Conservation (phyloP, 2,888 invertebrate species). For the Labia minor region DNA sequence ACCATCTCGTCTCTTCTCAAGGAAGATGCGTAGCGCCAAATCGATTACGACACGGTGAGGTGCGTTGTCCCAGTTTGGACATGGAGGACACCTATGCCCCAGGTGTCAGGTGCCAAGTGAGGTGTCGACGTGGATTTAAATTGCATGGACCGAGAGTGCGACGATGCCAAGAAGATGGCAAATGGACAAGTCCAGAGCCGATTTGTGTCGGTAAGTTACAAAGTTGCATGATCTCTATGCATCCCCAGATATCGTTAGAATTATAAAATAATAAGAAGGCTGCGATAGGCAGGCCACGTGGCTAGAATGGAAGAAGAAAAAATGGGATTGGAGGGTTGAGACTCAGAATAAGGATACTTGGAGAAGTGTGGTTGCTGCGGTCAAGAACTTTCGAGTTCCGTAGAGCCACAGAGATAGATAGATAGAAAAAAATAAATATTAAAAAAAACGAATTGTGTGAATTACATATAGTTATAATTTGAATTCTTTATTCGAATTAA, state of each 20-base stretch:
- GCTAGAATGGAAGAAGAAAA: too few species aligned
- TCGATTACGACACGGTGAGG: constrained; percentile 27
- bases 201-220: constrained; percentile 43
- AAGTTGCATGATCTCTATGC: too few species aligned
- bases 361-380: too few species aligned
- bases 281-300: too few species aligned
- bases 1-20: background rate
- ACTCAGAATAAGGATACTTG: too few species aligned
- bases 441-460: constrained; percentile 3
- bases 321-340: too few species aligned
- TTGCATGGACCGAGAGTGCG: constrained; percentile 42
- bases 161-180: constrained; percentile 41
- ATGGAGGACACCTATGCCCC: constrained; percentile 29
- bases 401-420: too few species aligned
- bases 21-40: constrained; percentile 15
- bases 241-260: too few species aligned
- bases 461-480: constrained; percentile 18
- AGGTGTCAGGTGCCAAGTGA: constrained; percentile 40
- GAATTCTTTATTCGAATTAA: too few species aligned
- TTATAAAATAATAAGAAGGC: background rate
- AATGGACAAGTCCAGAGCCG: constrained; percentile 42
- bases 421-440: background rate
- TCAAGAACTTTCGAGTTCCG: too few species aligned
- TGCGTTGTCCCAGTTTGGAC: constrained; percentile 34
- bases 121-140: constrained; percentile 44